Base-by-base conservation (phyloP, 2,113 vertebrate genomes). In the Scytalopus superciliaris region DNA sequence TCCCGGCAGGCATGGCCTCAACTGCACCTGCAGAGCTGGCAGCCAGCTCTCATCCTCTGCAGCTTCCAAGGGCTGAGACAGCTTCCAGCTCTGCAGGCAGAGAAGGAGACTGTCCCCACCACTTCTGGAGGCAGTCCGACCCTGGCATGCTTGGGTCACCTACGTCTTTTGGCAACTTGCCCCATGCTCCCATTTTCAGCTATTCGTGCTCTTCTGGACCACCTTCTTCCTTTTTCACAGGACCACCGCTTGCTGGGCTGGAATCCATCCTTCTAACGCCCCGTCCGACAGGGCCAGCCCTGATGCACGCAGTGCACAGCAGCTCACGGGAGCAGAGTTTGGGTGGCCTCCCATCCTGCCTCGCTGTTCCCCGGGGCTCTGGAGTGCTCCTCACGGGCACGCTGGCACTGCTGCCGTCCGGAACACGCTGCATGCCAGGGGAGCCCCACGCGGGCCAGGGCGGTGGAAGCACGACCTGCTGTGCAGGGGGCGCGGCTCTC, bases 291-390 rank as follows among this genome's bases (percentile, higher is more conserved):
- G 10, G 16, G 31, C 14, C 37, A 52, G 10, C 7, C 33, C 25
- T 4, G 2, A n/a, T 0, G 2, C 1, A 1, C 22, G 35, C 31
- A 55, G 22, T 0, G 1, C 37, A 28, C 40, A 30, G 14, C 30
- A 19, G 15, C 12, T 31, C 44, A 47, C 24, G 7, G n/a, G 3
- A 79, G 22, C 18, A 52, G 27, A 19, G 21, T 21, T 73, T 35
- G 4, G 28, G 21, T 0, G 4, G 49, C 66, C 44, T 79, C 39
- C 19, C 3, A 4, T 30, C 28, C 14, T 4, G 5, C 10, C 79
- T 47, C 6, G 12, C 37, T 67, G 62, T 7, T 28, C 19, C 7
- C 7, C 23, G 7, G 21, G 42, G 31, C 19, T 8, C n/a, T 2
- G 4, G 9, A 75, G 15, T 16, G 49, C 19, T 60, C 12, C 35